These are phyloP conservation scores for Ahaetulla prasina DNA, from an alignment of 2,113 vertebrate genomes.

Conservation along the genomic window DNA sequence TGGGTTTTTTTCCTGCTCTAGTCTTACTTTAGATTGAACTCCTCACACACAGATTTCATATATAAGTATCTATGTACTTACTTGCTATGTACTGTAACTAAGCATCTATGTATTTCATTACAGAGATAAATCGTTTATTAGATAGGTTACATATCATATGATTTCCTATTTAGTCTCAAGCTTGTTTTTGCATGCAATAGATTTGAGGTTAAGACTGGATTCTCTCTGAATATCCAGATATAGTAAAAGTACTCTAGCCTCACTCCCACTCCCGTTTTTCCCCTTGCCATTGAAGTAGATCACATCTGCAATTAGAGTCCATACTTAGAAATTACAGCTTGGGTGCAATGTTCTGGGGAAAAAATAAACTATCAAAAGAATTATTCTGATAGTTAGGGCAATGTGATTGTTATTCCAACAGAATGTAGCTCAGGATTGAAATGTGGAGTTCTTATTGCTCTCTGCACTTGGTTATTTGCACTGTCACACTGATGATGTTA, in stretches of 20 bases:
- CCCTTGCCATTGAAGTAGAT: not conserved
- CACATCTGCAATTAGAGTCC: not conserved
- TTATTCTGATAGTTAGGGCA: not conserved
- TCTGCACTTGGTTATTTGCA: not conserved
- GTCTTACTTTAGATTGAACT: not conserved
- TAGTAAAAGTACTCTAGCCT: not conserved
- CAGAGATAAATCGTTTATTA: not conserved
- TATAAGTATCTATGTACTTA: not conserved
- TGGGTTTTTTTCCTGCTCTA: not conserved
- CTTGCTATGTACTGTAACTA: not conserved
- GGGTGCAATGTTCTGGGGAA: not conserved
- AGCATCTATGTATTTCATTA: not conserved
- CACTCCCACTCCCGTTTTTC: not conserved
- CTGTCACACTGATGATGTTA: not conserved
- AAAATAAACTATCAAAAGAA: not conserved
- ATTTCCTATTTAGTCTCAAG: not conserved
- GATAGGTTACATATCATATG: not conserved
- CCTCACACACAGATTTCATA: not conserved
- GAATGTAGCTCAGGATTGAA: not conserved
- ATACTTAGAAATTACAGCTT: not conserved
- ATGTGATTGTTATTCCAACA: not conserved
- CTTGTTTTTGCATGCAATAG: not conserved
- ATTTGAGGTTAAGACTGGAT: not conserved
- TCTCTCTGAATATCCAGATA: not conserved
- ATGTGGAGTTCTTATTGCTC: not conserved